phyloP scores from a whole-genome alignment of 2,888 invertebrate species.

The Drosophila pseudotalamancana region DNA sequence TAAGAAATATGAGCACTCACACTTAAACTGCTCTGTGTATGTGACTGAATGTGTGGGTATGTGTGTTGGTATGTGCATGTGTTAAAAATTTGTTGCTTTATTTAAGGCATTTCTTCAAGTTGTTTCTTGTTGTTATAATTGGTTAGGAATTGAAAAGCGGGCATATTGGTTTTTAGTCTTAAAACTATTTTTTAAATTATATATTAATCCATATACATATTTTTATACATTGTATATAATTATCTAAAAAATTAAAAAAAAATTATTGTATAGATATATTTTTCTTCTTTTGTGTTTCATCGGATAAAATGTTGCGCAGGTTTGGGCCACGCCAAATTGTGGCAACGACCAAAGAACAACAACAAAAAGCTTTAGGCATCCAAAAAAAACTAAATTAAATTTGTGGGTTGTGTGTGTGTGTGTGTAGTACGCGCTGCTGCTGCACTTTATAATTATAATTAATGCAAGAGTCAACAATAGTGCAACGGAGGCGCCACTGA shows the following conservation, averaged over 20 bases:
- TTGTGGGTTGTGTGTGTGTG: slow-evolving; percentile 22
- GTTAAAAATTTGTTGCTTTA: slow-evolving; percentile 9
- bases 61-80: slow-evolving; percentile 6
- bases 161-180: neutral
- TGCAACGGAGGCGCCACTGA: slow-evolving; percentile 27
- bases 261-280: neutral
- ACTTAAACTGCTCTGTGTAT: neutral
- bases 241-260: too few relatives aligned
- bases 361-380: slow-evolving; percentile 13
- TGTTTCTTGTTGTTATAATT: slow-evolving; percentile 4
- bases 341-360: slow-evolving; percentile 4
- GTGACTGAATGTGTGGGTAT: neutral
- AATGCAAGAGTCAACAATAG: slow-evolving; percentile 66
- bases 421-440: slow-evolving; percentile 24
- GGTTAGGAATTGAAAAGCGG: neutral
- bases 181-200: neutral
- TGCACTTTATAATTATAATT: slow-evolving; percentile 69
- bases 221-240: too few relatives aligned
- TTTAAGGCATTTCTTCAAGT: slow-evolving; percentile 28
- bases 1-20: slow-evolving; percentile 35
- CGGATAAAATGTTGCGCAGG: slow-evolving; percentile 46
- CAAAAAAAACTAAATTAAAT: slow-evolving; percentile 45
- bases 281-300: slow-evolving; percentile 1
- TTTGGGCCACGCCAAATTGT: slow-evolving; percentile 26
- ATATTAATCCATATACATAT: too few relatives aligned